phyloP scores from a whole-genome alignment of 35 echinoderm and acorn worm species.

The Holothuria glaberrima region DNA sequence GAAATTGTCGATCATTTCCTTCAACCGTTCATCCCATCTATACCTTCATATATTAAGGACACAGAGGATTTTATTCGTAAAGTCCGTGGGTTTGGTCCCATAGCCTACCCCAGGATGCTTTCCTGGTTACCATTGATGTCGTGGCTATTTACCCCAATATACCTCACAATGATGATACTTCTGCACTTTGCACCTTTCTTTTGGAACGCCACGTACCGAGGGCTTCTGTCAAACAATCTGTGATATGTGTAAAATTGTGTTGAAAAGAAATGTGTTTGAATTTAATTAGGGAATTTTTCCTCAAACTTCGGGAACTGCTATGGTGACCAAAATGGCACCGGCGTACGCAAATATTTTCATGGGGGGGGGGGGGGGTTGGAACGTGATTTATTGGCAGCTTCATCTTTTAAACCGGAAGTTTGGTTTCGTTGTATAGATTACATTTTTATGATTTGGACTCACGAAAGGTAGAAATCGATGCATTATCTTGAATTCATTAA shows the following conservation, averaged over 20 bases:
- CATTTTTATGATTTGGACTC: background rate
- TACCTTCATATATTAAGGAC: too few relatives aligned
- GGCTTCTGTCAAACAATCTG: background rate
- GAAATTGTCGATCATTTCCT: too few relatives aligned
- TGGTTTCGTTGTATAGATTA: background rate
- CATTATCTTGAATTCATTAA: background rate
- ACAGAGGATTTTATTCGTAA: background rate
- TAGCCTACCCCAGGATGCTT: background rate
- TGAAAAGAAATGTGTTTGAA: background rate
- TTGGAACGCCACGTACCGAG: background rate
- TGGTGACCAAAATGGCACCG: too few relatives aligned
- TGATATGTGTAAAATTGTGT: conserved; percentile 7
- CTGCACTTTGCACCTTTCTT: background rate
- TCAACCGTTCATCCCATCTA: too few relatives aligned
- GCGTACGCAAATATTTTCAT: too few relatives aligned
- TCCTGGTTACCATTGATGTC: conserved; percentile 3
- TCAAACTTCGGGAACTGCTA: too few relatives aligned
- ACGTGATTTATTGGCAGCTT: background rate
- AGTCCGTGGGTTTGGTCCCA: background rate
- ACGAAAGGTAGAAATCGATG: too few relatives aligned
- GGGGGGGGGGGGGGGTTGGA: too few relatives aligned
- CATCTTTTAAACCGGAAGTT: background rate
- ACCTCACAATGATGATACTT: background rate
- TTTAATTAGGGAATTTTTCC: too few relatives aligned
- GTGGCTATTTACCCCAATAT: conserved; percentile 10